A percentile compares a stretch with the other conserved stretches of the same genome.
Conservation (phyloP, 2,888 invertebrate genomes). For the Catonia carolina region DNA sequence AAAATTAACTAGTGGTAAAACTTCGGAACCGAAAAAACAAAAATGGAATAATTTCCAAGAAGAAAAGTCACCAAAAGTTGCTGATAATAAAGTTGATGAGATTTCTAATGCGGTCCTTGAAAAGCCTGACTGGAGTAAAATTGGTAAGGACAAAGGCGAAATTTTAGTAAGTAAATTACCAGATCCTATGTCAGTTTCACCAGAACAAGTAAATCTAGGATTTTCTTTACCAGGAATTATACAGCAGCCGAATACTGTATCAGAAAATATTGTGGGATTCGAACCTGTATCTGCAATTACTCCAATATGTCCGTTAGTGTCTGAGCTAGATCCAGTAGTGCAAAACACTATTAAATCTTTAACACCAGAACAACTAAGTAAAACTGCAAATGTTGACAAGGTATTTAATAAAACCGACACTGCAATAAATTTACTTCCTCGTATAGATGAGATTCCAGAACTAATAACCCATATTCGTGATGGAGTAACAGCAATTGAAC, state of each 20-base stretch:
- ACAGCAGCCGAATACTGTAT: constrained; percentile 43
- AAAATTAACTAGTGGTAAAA: constrained; percentile 7
- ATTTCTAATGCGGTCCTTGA: constrained; percentile 19
- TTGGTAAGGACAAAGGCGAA: constrained; percentile 44
- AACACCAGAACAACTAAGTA: constrained; percentile 50
- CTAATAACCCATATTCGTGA: constrained; percentile 48
- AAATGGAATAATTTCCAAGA: constrained; percentile 28
- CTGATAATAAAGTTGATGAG: constrained; percentile 8
- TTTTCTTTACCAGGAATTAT: constrained; percentile 38
- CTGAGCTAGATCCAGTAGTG: constrained; percentile 46
- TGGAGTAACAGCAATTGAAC: constrained; percentile 46
- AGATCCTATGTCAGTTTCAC: constrained; percentile 47
- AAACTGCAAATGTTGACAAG: constrained; percentile 54
- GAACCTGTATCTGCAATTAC: constrained; percentile 57
- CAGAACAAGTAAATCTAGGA: constrained; percentile 49
- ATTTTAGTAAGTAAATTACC: constrained; percentile 46
- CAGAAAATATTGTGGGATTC: constrained; percentile 50
- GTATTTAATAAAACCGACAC: constrained; percentile 46
- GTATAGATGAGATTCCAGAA: constrained; percentile 56
- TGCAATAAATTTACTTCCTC: constrained; percentile 54
- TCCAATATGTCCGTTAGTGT: constrained; percentile 52
- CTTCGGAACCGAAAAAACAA: constrained; percentile 24
- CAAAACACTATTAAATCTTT: constrained; percentile 50
- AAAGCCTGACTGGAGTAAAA: constrained; percentile 16
- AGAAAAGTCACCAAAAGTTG: constrained; percentile 9